phyloP scores from a whole-genome alignment of 2,797 vertebrate genomes.

The Anguilla marmorata region DNA sequence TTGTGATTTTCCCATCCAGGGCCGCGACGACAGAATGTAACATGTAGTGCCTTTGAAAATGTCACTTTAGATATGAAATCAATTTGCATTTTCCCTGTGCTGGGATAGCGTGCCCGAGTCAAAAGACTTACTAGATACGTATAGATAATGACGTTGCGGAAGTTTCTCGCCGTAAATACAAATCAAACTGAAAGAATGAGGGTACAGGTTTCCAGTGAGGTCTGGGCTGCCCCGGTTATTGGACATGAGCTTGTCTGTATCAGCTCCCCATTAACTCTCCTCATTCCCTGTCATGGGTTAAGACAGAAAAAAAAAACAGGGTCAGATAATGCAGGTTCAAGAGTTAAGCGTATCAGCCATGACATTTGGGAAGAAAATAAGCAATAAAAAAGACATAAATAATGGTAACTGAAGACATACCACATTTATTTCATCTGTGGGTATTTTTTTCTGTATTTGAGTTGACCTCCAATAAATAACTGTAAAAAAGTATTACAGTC shows the following conservation, averaged over 20 bases:
- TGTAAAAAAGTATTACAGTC: conserved; percentile 66
- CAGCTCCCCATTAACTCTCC: conserved; percentile 75
- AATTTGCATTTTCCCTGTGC: conserved; percentile 80
- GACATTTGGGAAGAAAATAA: conserved; percentile 61
- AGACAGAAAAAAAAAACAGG: conserved; percentile 64
- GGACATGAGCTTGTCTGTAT: conserved; percentile 65
- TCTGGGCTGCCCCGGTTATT: conserved; percentile 67
- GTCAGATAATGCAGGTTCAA: conserved; percentile 61
- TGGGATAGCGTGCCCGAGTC: conserved; percentile 75
- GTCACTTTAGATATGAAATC: conserved; percentile 80
- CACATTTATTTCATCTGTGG: conserved; percentile 37
- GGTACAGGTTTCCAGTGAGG: conserved; percentile 71
- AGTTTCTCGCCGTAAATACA: conserved; percentile 60
- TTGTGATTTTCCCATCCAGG: conserved; percentile 74
- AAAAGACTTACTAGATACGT: conserved; percentile 72
- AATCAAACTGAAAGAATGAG: conserved; percentile 76
- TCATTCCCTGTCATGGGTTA: conserved; percentile 74
- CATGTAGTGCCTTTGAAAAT: conserved; percentile 73
- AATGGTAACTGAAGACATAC: conserved; percentile 29
- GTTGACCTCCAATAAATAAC: conserved; percentile 60
- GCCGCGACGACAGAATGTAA: conserved; percentile 75
- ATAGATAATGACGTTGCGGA: conserved; percentile 75
- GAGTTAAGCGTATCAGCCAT: conserved; percentile 62
- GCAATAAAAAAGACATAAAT: conserved; percentile 47
- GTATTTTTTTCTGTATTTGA: conserved; percentile 62